Evolutionary conservation across 35 echinoderm and acorn worm genomes (phyloP).

Genomic region (Lytechinus pictus): DNA sequence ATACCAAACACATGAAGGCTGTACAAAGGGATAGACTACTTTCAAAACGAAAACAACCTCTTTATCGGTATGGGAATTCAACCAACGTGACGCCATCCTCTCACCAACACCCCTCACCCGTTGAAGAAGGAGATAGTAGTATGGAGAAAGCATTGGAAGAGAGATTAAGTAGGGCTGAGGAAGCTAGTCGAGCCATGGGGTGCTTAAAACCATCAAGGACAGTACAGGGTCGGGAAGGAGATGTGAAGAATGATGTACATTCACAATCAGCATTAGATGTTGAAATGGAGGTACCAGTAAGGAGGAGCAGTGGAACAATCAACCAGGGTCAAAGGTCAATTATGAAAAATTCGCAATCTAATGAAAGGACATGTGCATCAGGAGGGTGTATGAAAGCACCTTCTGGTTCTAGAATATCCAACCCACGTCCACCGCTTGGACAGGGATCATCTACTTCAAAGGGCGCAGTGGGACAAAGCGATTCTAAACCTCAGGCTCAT

Average conservation of each 20-base stretch:
- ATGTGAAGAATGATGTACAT: not conserved
- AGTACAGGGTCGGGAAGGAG: not conserved
- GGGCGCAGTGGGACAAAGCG: not conserved
- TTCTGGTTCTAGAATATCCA: not conserved
- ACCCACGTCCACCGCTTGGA: not conserved
- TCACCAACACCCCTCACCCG: not conserved
- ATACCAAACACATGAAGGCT: constrained; percentile 47
- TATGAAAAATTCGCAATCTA: not conserved
- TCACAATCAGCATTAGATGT: not conserved
- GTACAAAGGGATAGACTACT: constrained; percentile 29
- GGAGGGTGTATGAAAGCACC: not conserved
- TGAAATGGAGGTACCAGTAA: not conserved
- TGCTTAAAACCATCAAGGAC: constrained; percentile 34
- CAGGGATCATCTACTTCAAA: not conserved
- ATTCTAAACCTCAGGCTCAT: constrained; percentile 31
- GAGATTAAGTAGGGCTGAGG: not conserved
- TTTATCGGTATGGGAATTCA: constrained; percentile 35
- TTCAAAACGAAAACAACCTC: constrained; percentile 32
- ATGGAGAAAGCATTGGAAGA: not conserved
- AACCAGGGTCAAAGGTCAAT: constrained; percentile 18
- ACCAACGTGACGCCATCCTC: not conserved
- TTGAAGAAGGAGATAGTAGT: constrained; percentile 10
- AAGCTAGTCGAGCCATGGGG: constrained; percentile 5
- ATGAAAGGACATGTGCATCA: not conserved
- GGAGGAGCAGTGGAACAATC: not conserved